A percentile compares a stretch with the other conserved stretches of the same genome.
Conservation (phyloP, 1,140 invertebrate genomes). For the Megalopta genalis region DNA sequence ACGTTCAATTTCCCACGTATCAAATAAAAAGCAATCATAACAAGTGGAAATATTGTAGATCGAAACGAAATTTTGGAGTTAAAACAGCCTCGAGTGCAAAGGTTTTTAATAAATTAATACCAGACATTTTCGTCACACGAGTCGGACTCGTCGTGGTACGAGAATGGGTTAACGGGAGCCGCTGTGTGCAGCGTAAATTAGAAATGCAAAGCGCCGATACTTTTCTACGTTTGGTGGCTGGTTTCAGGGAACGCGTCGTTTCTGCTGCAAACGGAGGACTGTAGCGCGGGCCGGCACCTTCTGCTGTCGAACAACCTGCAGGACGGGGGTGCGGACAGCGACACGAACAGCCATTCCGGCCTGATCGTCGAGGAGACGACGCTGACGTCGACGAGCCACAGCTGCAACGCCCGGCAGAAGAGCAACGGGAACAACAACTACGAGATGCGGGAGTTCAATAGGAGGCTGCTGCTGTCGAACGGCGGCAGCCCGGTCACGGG, state of each 20-base stretch:
- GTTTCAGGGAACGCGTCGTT: constrained; percentile 72
- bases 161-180: too few relatives aligned
- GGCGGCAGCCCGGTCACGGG: constrained; percentile 68
- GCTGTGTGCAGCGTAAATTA: too few relatives aligned
- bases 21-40: too few relatives aligned
- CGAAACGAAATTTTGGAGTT: too few relatives aligned
- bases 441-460: constrained; percentile 85
- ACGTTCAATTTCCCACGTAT: too few relatives aligned
- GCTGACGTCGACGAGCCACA: constrained; percentile 66
- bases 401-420: constrained; percentile 80
- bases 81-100: too few relatives aligned
- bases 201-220: neutral
- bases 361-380: constrained; percentile 81
- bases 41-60: too few relatives aligned
- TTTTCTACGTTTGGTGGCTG: neutral
- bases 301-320: constrained; percentile 78
- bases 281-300: constrained; percentile 73
- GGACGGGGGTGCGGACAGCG: constrained; percentile 82
- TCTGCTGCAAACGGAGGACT: constrained; percentile 71
- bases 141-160: too few relatives aligned
- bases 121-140: too few relatives aligned
- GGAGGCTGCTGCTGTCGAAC: constrained; percentile 74
- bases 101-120: too few relatives aligned
- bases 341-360: constrained; percentile 84
- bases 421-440: constrained; percentile 89